phyloP scores from a whole-genome alignment of 2,888 invertebrate species.

The Chrysolina haemoptera region DNA sequence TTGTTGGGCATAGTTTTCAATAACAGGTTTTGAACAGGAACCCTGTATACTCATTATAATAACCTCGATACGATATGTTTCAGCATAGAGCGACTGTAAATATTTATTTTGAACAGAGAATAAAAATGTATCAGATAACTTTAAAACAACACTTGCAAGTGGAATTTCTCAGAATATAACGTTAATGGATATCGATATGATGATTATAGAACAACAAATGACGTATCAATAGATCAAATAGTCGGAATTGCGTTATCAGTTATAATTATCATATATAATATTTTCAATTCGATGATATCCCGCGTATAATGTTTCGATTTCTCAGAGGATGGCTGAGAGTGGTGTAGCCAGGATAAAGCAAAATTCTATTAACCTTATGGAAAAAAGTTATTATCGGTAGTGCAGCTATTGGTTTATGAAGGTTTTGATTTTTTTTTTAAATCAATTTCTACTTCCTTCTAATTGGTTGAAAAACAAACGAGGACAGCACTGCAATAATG shows the following conservation, averaged over 20 bases:
- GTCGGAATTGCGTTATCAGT: conserved; percentile 12
- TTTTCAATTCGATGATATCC: neutral
- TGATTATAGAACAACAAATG: neutral
- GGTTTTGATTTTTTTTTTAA: no score
- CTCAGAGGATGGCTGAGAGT: neutral
- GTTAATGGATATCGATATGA: conserved; percentile 11
- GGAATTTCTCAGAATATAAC: conserved; percentile 7
- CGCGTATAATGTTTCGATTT: neutral
- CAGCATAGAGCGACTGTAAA: conserved; percentile 13
- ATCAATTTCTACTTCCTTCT: no score
- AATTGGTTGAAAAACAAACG: no score
- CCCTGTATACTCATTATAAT: neutral
- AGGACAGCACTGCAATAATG: no score
- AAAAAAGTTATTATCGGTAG: no score
- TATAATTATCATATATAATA: neutral
- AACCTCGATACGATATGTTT: neutral
- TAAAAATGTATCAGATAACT: conserved; percentile 7
- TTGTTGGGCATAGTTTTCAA: no score
- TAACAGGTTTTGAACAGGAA: no score
- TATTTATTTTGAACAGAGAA: conserved; percentile 3
- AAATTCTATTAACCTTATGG: no score
- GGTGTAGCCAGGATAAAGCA: neutral
- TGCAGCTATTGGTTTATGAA: no score
- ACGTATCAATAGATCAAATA: conserved; percentile 10
- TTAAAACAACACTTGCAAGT: conserved; percentile 15